Base-by-base conservation (phyloP, 2,797 vertebrate species). In the Danio aesculapii region DNA sequence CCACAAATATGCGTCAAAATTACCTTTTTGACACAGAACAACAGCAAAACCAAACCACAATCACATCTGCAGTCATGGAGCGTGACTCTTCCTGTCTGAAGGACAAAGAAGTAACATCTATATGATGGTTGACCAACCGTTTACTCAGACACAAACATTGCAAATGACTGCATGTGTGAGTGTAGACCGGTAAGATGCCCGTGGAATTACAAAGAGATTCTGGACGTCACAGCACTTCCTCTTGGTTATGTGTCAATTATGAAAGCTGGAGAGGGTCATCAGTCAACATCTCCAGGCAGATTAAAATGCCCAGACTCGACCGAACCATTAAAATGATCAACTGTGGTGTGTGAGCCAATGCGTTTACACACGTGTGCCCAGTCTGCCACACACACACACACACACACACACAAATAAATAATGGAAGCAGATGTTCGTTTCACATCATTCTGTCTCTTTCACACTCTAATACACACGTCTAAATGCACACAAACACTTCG, bases 251-350 rank as follows among this genome's bases (percentile, higher is more conserved):
- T 67, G 75, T 71, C 75, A 83, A 72, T 71, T 76, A 72, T 72
- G 44, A 79, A 63, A 63, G 30, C 68, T 16, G 57, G 16, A 79
- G 57, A 71, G 39, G 39, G 57, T 72, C 57, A 61, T 71, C 77
- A 71, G 68, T 79, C 68, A 79, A 72, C 58, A 79, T 72, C 68
- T 79, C 68, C 57, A 79, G 30, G 57, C 77, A 72, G 68, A 79
- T 72, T 79, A 72, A 72, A 79, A 79, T 64, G 58, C 49, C 47
- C 49, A 64, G 59, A 63, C 58, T 63, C n/a, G 17, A 71, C 57
- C 17, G 2, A 63, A 53, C 68, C 68, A 72, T 79, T 79, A 79
- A 72, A 72, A 72, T 79, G 49, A 79, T 79, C 68, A 79, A 79
- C 68, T 63, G 68, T 52, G 55, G 52, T 41, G 55, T 46, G 43